A percentile compares a stretch with the other conserved stretches of the same genome.
Conservation (phyloP, 2,797 vertebrate species). For the Pangasius mekongensis region DNA sequence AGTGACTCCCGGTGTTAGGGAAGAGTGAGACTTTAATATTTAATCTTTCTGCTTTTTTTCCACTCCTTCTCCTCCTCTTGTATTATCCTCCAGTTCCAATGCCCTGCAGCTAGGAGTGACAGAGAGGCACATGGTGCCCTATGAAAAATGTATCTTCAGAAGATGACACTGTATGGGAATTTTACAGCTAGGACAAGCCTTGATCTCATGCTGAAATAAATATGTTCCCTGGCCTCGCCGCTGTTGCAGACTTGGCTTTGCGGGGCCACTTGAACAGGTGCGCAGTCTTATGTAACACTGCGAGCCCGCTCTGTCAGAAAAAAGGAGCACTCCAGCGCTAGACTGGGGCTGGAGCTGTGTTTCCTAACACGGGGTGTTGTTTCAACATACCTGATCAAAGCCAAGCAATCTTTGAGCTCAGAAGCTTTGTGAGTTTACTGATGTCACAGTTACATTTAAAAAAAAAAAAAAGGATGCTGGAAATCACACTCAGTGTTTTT, state of each 20-base stretch:
- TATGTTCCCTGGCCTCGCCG: slow-evolving; percentile 53
- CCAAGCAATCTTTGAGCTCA: slow-evolving; percentile 28
- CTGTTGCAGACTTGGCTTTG: slow-evolving; percentile 18
- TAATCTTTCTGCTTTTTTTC: slow-evolving; percentile 61
- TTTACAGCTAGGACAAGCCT: slow-evolving; percentile 56
- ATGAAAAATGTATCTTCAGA: slow-evolving; percentile 68
- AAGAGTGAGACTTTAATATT: slow-evolving; percentile 73
- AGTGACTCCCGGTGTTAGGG: slow-evolving; percentile 59
- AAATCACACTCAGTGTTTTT: background rate
- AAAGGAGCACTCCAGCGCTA: slow-evolving; percentile 1
- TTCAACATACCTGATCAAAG: slow-evolving; percentile 41
- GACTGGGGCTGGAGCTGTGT: slow-evolving; percentile 15
- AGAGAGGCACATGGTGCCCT: slow-evolving; percentile 58
- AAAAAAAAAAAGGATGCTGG: background rate
- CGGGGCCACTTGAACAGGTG: slow-evolving; percentile 36
- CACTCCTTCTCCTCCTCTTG: slow-evolving; percentile 52
- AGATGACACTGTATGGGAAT: slow-evolving; percentile 65
- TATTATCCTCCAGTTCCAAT: slow-evolving; percentile 63
- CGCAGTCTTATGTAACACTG: slow-evolving; percentile 47
- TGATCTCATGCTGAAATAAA: slow-evolving; percentile 68
- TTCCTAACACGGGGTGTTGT: slow-evolving; percentile 15
- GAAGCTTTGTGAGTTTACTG: slow-evolving; percentile 15
- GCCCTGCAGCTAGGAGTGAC: slow-evolving; percentile 73
- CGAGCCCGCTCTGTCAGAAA: slow-evolving; percentile 33
- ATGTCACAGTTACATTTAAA: background rate